These are phyloP conservation scores for Discoglossus pictus DNA, from an alignment of 2,797 vertebrate species.

Conservation along the genomic window DNA sequence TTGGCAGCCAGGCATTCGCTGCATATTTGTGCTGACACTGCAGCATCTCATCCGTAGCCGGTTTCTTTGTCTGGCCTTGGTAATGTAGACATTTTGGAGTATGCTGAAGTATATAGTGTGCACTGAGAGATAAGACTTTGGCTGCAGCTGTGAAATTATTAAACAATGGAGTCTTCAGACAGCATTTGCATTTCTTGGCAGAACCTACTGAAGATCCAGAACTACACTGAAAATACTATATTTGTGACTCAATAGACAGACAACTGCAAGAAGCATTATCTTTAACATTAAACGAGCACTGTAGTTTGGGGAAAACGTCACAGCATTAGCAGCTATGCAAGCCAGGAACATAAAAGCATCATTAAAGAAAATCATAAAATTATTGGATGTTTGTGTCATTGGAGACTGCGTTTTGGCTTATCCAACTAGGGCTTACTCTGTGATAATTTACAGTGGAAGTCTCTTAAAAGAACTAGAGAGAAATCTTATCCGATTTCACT, in stretches of 20 bases:
- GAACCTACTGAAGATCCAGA: background rate
- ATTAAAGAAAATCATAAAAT: too few relatives aligned
- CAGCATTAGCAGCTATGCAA: too few relatives aligned
- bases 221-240: background rate
- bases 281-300: too few relatives aligned
- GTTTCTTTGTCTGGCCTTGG: constrained; percentile 5
- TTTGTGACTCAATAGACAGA: background rate
- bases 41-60: background rate
- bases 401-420: too few relatives aligned
- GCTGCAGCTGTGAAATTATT: background rate
- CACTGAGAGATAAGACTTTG: constrained; percentile 3
- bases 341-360: too few relatives aligned
- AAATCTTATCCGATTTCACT: too few relatives aligned
- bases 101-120: background rate
- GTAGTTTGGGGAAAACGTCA: too few relatives aligned
- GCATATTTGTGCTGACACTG: constrained; percentile 5
- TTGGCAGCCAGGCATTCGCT: too few relatives aligned
- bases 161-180: background rate
- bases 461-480: too few relatives aligned
- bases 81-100: background rate
- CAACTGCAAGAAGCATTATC: background rate
- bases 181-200: background rate
- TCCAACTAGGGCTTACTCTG: too few relatives aligned
- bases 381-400: too few relatives aligned
- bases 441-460: too few relatives aligned